These are phyloP conservation scores for Periophthalmus modestus DNA, from an alignment of 2,113 vertebrate species.

Conservation along the genomic window DNA sequence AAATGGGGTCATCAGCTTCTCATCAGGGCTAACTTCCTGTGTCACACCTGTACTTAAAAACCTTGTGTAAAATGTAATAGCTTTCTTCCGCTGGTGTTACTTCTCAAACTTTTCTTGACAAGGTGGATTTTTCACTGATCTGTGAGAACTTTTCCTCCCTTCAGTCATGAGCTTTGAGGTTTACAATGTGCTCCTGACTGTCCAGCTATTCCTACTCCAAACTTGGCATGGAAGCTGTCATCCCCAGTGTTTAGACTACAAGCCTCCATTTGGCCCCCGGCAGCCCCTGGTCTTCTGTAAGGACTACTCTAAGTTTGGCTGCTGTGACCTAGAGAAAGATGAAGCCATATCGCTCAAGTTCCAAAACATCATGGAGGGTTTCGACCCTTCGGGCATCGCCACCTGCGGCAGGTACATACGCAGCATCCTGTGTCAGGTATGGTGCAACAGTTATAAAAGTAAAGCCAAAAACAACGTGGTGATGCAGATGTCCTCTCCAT, in stretches of 20 bases:
- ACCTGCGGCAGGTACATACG: slow-evolving; percentile 77
- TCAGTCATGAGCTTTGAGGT: slow-evolving; percentile 43
- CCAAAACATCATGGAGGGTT: slow-evolving; percentile 74
- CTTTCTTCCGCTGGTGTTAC: slow-evolving; percentile 6
- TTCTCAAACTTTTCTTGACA: not conserved
- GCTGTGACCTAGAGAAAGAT: slow-evolving; percentile 77
- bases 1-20: slow-evolving; percentile 25
- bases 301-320: slow-evolving; percentile 80
- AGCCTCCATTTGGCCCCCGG: slow-evolving; percentile 81
- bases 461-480: not conserved
- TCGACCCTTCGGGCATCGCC: slow-evolving; percentile 75
- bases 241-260: slow-evolving; percentile 83
- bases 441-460: not conserved
- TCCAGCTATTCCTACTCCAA: slow-evolving; percentile 60
- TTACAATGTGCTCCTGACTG: slow-evolving; percentile 17
- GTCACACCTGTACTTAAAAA: slow-evolving; percentile 10
- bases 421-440: slow-evolving; percentile 82
- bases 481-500: not conserved
- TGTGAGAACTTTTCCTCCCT: not conserved
- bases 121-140: slow-evolving; percentile 16
- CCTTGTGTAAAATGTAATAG: slow-evolving; percentile 21
- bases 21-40: slow-evolving; percentile 2
- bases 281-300: slow-evolving; percentile 79
- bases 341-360: slow-evolving; percentile 65
- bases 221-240: slow-evolving; percentile 63